phyloP scores from a whole-genome alignment of 1,140 invertebrate species.

The Cecropterus lyciades region DNA sequence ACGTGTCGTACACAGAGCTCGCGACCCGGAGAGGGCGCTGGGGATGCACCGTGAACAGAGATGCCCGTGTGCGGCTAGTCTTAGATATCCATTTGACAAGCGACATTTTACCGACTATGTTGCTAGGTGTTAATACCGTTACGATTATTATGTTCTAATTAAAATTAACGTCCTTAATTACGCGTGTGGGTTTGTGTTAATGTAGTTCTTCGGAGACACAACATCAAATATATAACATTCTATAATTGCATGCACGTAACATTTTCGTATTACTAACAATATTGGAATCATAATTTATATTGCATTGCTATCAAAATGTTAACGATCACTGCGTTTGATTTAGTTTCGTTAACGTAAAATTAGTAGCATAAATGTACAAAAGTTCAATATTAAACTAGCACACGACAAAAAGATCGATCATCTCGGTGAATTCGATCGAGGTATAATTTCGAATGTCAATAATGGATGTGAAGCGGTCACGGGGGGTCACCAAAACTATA shows the following conservation, averaged over 20 bases:
- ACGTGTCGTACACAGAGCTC: slow-evolving; percentile 36
- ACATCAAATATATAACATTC: slow-evolving; percentile 44
- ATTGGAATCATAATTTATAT: slow-evolving; percentile 38
- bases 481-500: slow-evolving; percentile 26
- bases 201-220: slow-evolving; percentile 60
- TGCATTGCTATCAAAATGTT: slow-evolving; percentile 42
- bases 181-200: slow-evolving; percentile 81
- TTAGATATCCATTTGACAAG: slow-evolving; percentile 35
- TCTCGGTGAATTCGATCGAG: slow-evolving; percentile 4
- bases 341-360: slow-evolving; percentile 13
- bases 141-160: slow-evolving; percentile 53
- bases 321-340: slow-evolving; percentile 3
- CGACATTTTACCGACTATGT: slow-evolving; percentile 30
- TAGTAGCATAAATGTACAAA: slow-evolving; percentile 24
- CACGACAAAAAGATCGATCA: slow-evolving; percentile 4
- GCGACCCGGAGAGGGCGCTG: slow-evolving; percentile 38
- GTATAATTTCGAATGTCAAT: slow-evolving; percentile 25
- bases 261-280: slow-evolving; percentile 26
- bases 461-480: slow-evolving; percentile 23
- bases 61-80: slow-evolving; percentile 30
- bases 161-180: slow-evolving; percentile 65
- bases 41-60: slow-evolving; percentile 37
- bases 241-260: slow-evolving; percentile 47
- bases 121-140: slow-evolving; percentile 37
- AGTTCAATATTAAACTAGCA: slow-evolving; percentile 28